Evolutionary conservation across 35 echinoderm and acorn worm species (phyloP).

Genomic region (Hemicentrotus pulcherrimus): DNA sequence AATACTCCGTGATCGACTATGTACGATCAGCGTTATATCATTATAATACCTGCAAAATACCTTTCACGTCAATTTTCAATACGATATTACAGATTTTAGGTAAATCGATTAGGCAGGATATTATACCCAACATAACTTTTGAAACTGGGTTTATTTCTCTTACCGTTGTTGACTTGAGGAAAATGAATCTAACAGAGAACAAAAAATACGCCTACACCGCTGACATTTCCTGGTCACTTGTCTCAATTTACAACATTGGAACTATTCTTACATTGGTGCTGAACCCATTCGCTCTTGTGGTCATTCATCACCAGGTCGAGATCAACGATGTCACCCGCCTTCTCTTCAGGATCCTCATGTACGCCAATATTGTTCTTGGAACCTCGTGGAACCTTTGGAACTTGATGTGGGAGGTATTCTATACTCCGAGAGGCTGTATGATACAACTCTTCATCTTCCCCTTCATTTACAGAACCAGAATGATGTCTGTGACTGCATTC

Average conservation of each 20-base stretch:
- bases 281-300: neutral
- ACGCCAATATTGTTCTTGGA: neutral
- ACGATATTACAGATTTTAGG: too few relatives aligned
- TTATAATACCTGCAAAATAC: too few relatives aligned
- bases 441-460: neutral
- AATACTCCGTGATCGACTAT: too few relatives aligned
- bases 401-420: neutral
- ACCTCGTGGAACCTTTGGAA: neutral
- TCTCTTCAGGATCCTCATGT: neutral
- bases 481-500: neutral
- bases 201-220: neutral
- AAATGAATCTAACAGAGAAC: neutral
- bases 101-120: too few relatives aligned
- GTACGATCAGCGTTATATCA: too few relatives aligned
- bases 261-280: neutral
- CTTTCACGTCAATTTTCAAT: too few relatives aligned
- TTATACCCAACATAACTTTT: neutral
- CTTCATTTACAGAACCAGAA: neutral
- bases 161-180: neutral
- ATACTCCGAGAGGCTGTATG: neutral
- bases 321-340: neutral
- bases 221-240: neutral
- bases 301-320: neutral
- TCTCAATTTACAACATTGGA: neutral
- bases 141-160: neutral